phyloP scores from a whole-genome alignment of 2,888 invertebrate species.

The Zootermopsis nevadensis region DNA sequence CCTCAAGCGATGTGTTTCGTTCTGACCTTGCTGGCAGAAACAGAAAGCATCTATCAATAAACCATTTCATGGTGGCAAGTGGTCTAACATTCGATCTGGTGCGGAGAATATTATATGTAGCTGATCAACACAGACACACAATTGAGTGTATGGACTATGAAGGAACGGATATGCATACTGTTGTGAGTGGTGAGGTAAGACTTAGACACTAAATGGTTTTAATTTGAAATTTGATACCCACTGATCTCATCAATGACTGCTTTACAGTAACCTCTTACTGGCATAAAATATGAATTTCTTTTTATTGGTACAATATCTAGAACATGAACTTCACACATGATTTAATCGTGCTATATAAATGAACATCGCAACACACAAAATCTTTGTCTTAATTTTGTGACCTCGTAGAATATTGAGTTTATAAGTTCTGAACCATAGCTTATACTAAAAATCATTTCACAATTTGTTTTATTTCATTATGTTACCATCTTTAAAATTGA shows the following conservation, averaged over 20 bases:
- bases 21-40: slow-evolving; percentile 68
- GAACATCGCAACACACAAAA: too few relatives aligned
- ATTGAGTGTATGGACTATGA: slow-evolving; percentile 63
- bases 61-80: slow-evolving; percentile 66
- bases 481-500: too few relatives aligned
- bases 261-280: background rate
- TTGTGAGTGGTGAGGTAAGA: slow-evolving; percentile 49
- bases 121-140: slow-evolving; percentile 71
- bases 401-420: too few relatives aligned
- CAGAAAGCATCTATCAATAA: slow-evolving; percentile 61
- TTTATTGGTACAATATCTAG: background rate
- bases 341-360: background rate
- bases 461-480: too few relatives aligned
- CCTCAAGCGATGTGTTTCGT: slow-evolving; percentile 58
- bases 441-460: too few relatives aligned
- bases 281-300: background rate
- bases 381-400: too few relatives aligned
- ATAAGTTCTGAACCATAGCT: too few relatives aligned
- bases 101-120: slow-evolving; percentile 77
- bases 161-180: slow-evolving; percentile 56
- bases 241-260: background rate
- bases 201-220: background rate
- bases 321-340: background rate
- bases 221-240: background rate
- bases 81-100: slow-evolving; percentile 71